Evolutionary conservation across 2,888 invertebrate genomes (phyloP), one percentile per base, ranked within the genome.

Genomic region (Clepsis dumicolana): DNA sequence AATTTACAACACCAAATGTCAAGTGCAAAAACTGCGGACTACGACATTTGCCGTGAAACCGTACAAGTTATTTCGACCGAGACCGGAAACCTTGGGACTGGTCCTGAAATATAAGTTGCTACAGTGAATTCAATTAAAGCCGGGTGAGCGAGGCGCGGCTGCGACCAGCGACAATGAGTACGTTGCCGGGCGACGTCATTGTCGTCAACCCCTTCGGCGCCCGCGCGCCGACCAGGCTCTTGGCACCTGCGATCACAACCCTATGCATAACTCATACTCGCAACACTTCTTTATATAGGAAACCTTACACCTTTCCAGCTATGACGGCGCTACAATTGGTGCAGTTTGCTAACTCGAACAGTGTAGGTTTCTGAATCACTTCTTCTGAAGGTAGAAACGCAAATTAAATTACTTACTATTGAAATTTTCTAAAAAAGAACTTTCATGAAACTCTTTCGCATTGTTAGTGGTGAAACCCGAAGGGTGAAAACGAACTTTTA

Each of bases 51-150:
- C 10, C 73, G 4, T 50, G 52, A 38, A 24, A 16, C 32, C 54
- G n/a, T 61, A 65, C 44, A 54, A 48, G 25, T 32, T 32, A 10
- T 32, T 16, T 32, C 32, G 32, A 61, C 32, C 21, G 21, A 44
- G 44, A 54, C 32, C 16, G 21, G 44, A 65, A 25, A 29, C 27
- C 12, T 67, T 24, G n/a, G 24, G 24, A 50, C 27, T 38, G 18
- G 44, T 21, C 56, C 25, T 57, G 10, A n/a, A 56, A 66, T 62
- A 50, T 56, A 41, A 27, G 44, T 52, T 35, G 25, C 52, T 62
- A 66, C 67, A 70, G 64, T 63, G 25, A 54, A 59, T 35, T 57
- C 57, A 67, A 66, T 67, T 70, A 62, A 32, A 52, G 41, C 29
- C 12, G 52, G 16, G 44, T 35, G 27, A 24, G 21, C 25, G 41